Conservation (phyloP, 2,113 vertebrate species). For the Onychostoma macrolepis region DNA sequence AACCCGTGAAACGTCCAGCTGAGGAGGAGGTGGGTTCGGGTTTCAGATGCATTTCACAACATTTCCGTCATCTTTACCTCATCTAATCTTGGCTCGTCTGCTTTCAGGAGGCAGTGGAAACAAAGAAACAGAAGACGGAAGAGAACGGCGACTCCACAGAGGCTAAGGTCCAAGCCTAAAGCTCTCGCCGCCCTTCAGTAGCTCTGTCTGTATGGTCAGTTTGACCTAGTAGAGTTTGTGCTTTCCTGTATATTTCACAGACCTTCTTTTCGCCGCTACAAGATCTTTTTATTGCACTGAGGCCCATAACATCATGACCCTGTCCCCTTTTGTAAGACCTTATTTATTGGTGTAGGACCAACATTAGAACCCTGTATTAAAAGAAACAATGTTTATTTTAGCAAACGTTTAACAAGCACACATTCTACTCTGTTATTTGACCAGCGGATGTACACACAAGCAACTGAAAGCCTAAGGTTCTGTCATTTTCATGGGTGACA, state of each 20-base stretch:
- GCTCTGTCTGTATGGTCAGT: conserved; percentile 78
- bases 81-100: conserved; percentile 11
- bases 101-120: conserved; percentile 76
- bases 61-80: neutral
- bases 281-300: conserved; percentile 79
- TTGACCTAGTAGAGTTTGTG: conserved; percentile 80
- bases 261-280: conserved; percentile 65
- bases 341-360: conserved; percentile 85
- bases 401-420: conserved; percentile 73
- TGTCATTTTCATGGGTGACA: conserved; percentile 75
- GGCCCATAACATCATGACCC: conserved; percentile 77
- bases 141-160: conserved; percentile 81
- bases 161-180: conserved; percentile 78
- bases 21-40: conserved; percentile 75
- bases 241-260: conserved; percentile 77
- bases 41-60: neutral
- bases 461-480: conserved; percentile 75
- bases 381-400: conserved; percentile 32
- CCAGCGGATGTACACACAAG: conserved; percentile 74
- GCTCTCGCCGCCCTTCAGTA: conserved; percentile 61
- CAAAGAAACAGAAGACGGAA: conserved; percentile 84
- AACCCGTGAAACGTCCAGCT: conserved; percentile 80
- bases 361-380: conserved; percentile 54
- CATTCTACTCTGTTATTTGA: conserved; percentile 76
- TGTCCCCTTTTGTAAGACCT: conserved; percentile 79